Conservation (phyloP, 2,113 vertebrate species). For the Pterocles orientalis region DNA sequence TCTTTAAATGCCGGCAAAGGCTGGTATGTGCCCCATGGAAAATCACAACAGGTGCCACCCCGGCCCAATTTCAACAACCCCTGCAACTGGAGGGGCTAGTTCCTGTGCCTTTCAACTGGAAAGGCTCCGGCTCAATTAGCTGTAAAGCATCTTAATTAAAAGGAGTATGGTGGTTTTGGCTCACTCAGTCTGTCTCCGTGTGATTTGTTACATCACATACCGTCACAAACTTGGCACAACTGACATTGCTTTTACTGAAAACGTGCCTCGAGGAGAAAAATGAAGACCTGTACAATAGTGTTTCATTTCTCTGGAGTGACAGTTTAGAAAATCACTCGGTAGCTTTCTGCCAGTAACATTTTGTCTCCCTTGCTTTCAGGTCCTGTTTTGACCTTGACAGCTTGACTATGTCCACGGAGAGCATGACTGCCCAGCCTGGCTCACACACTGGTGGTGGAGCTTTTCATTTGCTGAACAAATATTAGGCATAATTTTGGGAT, state of each 20-base stretch:
- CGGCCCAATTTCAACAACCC: conserved; percentile 52
- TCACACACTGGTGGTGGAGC: background rate
- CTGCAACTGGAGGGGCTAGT: conserved; percentile 27
- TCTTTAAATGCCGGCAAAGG: conserved; percentile 52
- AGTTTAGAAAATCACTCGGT: background rate
- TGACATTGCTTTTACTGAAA: background rate
- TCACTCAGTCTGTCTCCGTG: conserved; percentile 15
- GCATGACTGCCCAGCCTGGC: background rate
- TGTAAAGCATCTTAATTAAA: conserved; percentile 73
- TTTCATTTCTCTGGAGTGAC: background rate
- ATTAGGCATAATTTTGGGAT: background rate
- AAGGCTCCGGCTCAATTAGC: conserved; percentile 67
- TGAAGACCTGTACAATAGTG: fast-evolving
- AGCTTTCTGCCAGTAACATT: background rate
- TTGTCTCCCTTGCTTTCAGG: background rate
- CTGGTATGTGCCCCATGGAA: conserved; percentile 67
- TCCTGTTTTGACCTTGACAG: background rate
- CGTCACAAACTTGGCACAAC: conserved; percentile 40
- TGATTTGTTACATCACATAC: conserved; percentile 48
- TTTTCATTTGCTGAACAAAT: background rate
- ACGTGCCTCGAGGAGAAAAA: background rate
- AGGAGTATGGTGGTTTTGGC: conserved; percentile 54
- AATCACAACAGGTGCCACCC: conserved; percentile 75
- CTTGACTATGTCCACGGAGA: background rate
- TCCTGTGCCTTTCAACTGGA: conserved; percentile 70